A percentile compares a stretch with the other conserved stretches of the same genome.
phyloP scores from a whole-genome alignment of 1,140 invertebrate genomes.

The Dolichoris vasculosae region DNA sequence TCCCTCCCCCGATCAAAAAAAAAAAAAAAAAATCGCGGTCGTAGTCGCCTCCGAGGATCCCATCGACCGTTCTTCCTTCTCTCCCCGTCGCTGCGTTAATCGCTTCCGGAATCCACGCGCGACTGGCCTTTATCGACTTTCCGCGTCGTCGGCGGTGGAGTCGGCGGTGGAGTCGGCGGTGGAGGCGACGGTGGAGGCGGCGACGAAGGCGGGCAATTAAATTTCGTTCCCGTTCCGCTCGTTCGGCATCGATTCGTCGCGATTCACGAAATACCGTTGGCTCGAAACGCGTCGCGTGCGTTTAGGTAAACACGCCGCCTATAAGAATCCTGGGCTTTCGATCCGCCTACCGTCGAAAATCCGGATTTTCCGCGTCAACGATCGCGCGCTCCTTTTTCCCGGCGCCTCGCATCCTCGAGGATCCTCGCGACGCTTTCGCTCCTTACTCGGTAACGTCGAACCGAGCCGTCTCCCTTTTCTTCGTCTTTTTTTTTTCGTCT shows the following conservation, averaged over 20 bases:
- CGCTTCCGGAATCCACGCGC: slow-evolving; percentile 25
- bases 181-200: too few relatives aligned
- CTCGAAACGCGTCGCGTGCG: too few relatives aligned
- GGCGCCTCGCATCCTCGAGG: not conserved
- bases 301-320: too few relatives aligned
- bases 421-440: slow-evolving; percentile 35
- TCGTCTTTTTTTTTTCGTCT: not conserved
- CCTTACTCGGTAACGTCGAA: not conserved
- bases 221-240: slow-evolving; percentile 18
- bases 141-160: too few relatives aligned
- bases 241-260: slow-evolving; percentile 1
- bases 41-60: too few relatives aligned
- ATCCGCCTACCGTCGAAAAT: not conserved
- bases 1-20: too few relatives aligned
- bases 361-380: not conserved
- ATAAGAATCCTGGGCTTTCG: not conserved
- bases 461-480: not conserved
- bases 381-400: not conserved
- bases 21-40: too few relatives aligned
- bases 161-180: too few relatives aligned
- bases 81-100: not conserved
- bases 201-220: slow-evolving; percentile 24
- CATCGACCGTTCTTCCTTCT: not conserved
- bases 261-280: not conserved
- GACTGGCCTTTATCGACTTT: slow-evolving; percentile 30